phyloP scores from a whole-genome alignment of 2,113 vertebrate species.

The Corydoras maculifer region DNA sequence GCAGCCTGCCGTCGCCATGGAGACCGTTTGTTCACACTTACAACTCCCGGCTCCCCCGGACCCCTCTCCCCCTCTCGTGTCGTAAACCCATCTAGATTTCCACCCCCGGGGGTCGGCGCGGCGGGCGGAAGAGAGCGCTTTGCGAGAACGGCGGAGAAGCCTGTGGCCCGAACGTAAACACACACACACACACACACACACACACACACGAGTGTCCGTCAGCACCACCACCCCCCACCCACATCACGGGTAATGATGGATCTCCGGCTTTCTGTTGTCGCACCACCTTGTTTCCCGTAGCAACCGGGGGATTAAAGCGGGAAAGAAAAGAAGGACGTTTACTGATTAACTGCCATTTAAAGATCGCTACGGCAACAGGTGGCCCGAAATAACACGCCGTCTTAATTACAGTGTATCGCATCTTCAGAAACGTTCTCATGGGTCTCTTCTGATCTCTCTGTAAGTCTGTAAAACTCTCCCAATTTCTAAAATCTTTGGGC shows the following conservation, averaged over 20 bases:
- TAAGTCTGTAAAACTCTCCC: too few relatives aligned
- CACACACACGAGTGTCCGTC: slow-evolving; percentile 5
- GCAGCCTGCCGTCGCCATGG: slow-evolving; percentile 67
- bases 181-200: not conserved
- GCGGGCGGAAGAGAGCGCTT: slow-evolving; percentile 13
- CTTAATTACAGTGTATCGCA: not conserved
- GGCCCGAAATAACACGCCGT: slow-evolving; percentile 10
- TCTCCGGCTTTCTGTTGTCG: slow-evolving; percentile 27
- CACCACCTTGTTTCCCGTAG: slow-evolving; percentile 35
- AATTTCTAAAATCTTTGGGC: not conserved
- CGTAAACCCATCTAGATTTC: slow-evolving; percentile 64
- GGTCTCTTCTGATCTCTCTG: not conserved
- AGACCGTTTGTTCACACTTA: slow-evolving; percentile 63
- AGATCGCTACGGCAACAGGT: slow-evolving; percentile 16
- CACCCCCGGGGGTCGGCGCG: slow-evolving; percentile 27
- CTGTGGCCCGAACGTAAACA: slow-evolving; percentile 27
- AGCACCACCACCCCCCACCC: not conserved
- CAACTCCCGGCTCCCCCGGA: slow-evolving; percentile 48
- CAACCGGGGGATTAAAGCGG: slow-evolving; percentile 12
- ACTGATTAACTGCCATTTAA: not conserved
- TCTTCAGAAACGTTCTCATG: not conserved
- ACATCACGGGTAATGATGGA: slow-evolving; percentile 10
- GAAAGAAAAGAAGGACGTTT: slow-evolving; percentile 8
- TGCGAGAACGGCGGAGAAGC: slow-evolving; percentile 1
- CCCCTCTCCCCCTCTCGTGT: slow-evolving; percentile 45